phyloP scores from a whole-genome alignment of 2,113 vertebrate species.

The Elgaria multicarinata region DNA sequence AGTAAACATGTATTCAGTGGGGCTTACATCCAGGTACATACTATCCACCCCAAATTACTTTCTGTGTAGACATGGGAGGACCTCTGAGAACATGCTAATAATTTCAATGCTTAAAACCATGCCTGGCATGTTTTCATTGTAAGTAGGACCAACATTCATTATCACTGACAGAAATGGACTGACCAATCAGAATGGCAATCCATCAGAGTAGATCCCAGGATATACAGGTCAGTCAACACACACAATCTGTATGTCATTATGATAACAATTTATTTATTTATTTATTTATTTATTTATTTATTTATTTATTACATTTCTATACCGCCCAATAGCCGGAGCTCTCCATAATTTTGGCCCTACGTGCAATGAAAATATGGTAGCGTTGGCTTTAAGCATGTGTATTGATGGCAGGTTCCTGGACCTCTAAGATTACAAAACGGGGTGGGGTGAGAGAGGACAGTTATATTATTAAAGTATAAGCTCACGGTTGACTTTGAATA shows the following conservation, averaged over 20 bases:
- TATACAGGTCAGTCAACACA: neutral
- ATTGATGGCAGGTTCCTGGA: neutral
- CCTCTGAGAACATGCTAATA: neutral
- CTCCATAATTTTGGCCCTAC: neutral
- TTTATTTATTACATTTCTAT: too few relatives aligned
- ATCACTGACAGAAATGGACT: neutral
- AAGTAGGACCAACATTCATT: neutral
- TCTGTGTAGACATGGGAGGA: neutral
- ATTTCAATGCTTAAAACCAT: conserved; percentile 11
- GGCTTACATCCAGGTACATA: neutral
- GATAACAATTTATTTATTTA: too few relatives aligned
- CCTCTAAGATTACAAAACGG: neutral
- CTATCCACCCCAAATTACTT: neutral
- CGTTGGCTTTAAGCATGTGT: neutral
- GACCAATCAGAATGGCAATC: neutral
- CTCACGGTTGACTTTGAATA: neutral
- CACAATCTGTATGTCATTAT: neutral
- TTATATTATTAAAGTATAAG: neutral
- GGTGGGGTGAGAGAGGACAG: too few relatives aligned
- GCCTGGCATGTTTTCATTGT: neutral
- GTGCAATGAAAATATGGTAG: neutral
- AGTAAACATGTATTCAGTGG: neutral
- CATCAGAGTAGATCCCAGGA: neutral
- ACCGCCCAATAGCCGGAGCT: too few relatives aligned
- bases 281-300: too few relatives aligned